Conservation (phyloP, 2,888 invertebrate species). For the Callinectes sapidus region DNA sequence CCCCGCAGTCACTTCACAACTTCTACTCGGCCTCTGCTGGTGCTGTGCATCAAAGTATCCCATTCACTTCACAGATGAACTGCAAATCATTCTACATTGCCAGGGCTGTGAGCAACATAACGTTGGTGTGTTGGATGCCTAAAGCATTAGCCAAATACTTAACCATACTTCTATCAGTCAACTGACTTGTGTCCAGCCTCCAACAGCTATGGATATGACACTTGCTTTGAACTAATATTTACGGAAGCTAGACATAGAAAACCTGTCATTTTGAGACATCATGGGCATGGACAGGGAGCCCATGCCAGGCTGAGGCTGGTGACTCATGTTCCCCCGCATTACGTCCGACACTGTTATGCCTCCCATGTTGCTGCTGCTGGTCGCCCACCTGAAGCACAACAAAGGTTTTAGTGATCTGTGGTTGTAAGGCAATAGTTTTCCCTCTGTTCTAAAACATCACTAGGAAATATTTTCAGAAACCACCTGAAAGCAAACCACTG, state of each 20-base stretch:
- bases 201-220: constrained; percentile 11
- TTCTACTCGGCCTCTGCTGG: constrained; percentile 12
- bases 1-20: neutral
- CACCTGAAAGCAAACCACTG: neutral
- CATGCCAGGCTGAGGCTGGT: constrained; percentile 51
- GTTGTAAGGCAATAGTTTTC: neutral
- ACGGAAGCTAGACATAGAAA: constrained; percentile 53
- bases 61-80: neutral
- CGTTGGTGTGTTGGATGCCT: constrained; percentile 20
- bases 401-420: neutral
- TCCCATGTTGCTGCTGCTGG: constrained; percentile 40
- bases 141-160: neutral
- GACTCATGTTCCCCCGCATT: constrained; percentile 39
- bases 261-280: constrained; percentile 56
- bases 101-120: neutral
- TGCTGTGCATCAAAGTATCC: neutral
- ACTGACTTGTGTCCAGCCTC: constrained; percentile 1
- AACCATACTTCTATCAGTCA: neutral
- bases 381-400: constrained; percentile 48
- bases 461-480: neutral
- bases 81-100: constrained; percentile 13
- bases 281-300: constrained; percentile 47
- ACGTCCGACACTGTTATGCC: constrained; percentile 46
- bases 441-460: neutral
- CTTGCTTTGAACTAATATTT: constrained; percentile 39